Percentiles rank a stretch among this genome's conserved stretches.
Evolutionary conservation across 2,888 invertebrate species (phyloP).

Genomic region (Frankliniella intonsa): DNA sequence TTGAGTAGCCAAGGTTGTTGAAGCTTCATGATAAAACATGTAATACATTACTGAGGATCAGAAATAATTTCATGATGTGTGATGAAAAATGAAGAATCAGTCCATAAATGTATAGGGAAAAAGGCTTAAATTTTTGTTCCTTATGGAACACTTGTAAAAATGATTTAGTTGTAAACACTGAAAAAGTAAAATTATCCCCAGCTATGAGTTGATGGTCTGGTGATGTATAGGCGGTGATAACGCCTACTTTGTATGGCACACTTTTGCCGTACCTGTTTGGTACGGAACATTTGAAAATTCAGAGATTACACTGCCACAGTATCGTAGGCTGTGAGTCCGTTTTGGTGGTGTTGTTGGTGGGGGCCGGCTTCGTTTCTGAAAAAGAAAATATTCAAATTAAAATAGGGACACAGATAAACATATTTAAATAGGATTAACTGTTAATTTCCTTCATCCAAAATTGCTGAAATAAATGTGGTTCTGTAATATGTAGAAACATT

Average conservation of each 20-base stretch:
- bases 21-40: background rate
- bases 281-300: conserved; percentile 41
- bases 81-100: conserved; percentile 8
- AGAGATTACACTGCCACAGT: conserved; percentile 98
- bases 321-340: conserved; percentile 93
- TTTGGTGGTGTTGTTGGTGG: conserved; percentile 69
- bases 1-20: background rate
- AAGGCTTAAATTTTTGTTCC: background rate
- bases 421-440: background rate
- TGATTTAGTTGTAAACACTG: conserved; percentile 11
- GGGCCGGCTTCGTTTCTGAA: conserved; percentile 89
- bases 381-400: conserved; percentile 36
- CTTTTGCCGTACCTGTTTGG: background rate
- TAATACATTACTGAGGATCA: background rate
- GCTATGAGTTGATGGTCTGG: background rate
- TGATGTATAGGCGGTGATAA: background rate
- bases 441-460: too few relatives aligned
- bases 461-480: too few relatives aligned
- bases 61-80: background rate
- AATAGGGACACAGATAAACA: background rate
- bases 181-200: conserved; percentile 12
- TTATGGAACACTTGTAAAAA: background rate
- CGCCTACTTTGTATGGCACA: conserved; percentile 6
- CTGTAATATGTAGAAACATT: too few relatives aligned
- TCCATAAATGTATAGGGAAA: background rate